Evolutionary conservation across 2,797 vertebrate genomes (phyloP).

Genomic region (Potorous gilbertii): DNA sequence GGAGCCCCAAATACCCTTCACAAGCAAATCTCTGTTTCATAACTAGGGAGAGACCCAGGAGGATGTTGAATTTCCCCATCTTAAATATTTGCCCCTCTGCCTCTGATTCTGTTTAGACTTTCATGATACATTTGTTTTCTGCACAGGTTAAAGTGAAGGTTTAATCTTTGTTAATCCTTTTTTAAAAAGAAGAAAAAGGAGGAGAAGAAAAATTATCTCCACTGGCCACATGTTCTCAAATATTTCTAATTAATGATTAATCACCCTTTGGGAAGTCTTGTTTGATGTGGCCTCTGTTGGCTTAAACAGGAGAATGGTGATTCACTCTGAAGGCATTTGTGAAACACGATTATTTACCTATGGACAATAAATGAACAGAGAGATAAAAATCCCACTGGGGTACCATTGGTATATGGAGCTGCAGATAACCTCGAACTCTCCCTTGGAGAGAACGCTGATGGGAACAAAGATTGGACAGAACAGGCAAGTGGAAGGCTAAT

Average conservation of each 20-base stretch:
- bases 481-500: background rate
- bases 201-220: conserved; percentile 75
- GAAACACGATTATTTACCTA: conserved; percentile 86
- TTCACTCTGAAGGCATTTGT: conserved; percentile 84
- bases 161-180: conserved; percentile 78
- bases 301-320: conserved; percentile 84
- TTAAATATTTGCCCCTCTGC: conserved; percentile 46
- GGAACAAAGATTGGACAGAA: background rate
- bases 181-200: conserved; percentile 28
- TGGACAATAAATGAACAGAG: conserved; percentile 83
- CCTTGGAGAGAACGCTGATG: background rate
- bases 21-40: background rate
- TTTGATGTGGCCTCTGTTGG: conserved; percentile 83
- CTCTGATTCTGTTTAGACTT: conserved; percentile 29
- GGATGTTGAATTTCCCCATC: conserved; percentile 10
- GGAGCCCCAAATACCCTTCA: conserved; percentile 9
- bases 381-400: conserved; percentile 76
- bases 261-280: conserved; percentile 79
- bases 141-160: conserved; percentile 63
- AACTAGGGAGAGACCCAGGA: background rate
- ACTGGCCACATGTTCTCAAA: conserved; percentile 75
- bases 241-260: conserved; percentile 87
- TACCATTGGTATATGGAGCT: conserved; percentile 48
- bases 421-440: conserved; percentile 9
- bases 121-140: background rate